Base-by-base conservation (phyloP, 1,140 invertebrate genomes). In the Triops cancriformis region DNA sequence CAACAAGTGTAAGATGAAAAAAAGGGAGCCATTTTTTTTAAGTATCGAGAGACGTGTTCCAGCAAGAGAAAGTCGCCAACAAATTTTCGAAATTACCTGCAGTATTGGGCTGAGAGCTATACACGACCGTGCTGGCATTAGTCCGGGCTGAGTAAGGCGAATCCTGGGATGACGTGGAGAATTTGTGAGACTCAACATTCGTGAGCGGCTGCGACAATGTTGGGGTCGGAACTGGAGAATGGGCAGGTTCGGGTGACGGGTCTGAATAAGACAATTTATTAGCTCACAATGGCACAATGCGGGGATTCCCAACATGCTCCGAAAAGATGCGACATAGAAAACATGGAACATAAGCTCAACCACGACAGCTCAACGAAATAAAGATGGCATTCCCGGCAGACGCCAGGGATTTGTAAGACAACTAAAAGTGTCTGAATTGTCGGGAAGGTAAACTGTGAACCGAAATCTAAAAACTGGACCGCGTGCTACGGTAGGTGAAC, bases 111-210 rank as follows among this genome's bases (percentile, higher is more conserved):
- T 82, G 77, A 73, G 91, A 93, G 79, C 92, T 93, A 84, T 95
- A 96, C 82, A 96, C 94, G 79, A 95, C 87, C 51, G 93, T 95
- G 28, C 88, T 88, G 82, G 91, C 90, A 27, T 76, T 75, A n/a
- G 78, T 74, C 81, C 92, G 87, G 79, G 91, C 89, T 1, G 92
- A 92, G 83, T 93, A 92, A 0, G 92, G 92, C 74, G 89, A 87
- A 74, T 87, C 86, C 78, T 90, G 87, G 18, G 51, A 64, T 64
- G 51, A 64, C 51, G 51, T 64, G 51, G 51, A 64, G 11, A 64
- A 18, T 23, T 64, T 64, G 14, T 64, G 51, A 23, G 51, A 23
- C 18, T 64, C 18, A 64, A n/a, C 18, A 64, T 80, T 81, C 73
- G 23, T 72, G 76, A 81, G 90, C 73, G 76, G 26, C 45, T 76